These are phyloP conservation scores for Arge pagana DNA, from an alignment of 2,888 invertebrate species.

Conservation along the genomic window DNA sequence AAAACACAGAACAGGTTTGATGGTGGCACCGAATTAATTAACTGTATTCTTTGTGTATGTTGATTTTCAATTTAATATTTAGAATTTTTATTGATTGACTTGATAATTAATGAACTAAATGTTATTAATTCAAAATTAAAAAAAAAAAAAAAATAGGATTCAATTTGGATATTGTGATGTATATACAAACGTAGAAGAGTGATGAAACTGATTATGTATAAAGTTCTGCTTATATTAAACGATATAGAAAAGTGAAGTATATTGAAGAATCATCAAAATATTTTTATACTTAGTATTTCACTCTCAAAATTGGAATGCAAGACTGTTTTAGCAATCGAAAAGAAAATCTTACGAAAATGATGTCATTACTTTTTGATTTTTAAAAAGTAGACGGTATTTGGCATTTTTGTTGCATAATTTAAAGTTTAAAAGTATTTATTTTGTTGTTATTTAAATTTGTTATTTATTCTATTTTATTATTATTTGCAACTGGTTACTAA, in stretches of 20 bases:
- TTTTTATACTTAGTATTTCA: constrained; percentile 23
- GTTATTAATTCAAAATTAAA: too few relatives aligned
- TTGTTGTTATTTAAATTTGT: constrained; percentile 19
- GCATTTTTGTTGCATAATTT: constrained; percentile 9
- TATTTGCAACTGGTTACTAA: too few relatives aligned
- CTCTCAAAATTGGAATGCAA: constrained; percentile 11
- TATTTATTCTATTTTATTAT: constrained; percentile 9
- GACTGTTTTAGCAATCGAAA: constrained; percentile 5
- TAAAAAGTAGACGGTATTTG: constrained; percentile 1
- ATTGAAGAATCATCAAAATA: constrained; percentile 18
- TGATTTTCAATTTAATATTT: too few relatives aligned
- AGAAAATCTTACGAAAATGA: background rate
- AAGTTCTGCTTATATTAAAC: background rate
- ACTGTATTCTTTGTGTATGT: too few relatives aligned
- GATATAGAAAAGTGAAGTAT: constrained; percentile 4
- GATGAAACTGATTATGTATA: background rate
- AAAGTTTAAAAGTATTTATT: constrained; percentile 16
- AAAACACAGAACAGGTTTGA: too few relatives aligned
- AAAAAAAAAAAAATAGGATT: too few relatives aligned
- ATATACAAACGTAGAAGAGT: background rate
- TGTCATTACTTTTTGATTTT: constrained; percentile 6
- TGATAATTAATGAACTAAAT: too few relatives aligned
- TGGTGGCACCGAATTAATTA: too few relatives aligned
- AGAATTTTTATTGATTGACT: too few relatives aligned
- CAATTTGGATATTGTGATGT: too few relatives aligned